Base-by-base conservation (phyloP, 2,888 invertebrate species). In the Parapristionchus giblindavisi region DNA sequence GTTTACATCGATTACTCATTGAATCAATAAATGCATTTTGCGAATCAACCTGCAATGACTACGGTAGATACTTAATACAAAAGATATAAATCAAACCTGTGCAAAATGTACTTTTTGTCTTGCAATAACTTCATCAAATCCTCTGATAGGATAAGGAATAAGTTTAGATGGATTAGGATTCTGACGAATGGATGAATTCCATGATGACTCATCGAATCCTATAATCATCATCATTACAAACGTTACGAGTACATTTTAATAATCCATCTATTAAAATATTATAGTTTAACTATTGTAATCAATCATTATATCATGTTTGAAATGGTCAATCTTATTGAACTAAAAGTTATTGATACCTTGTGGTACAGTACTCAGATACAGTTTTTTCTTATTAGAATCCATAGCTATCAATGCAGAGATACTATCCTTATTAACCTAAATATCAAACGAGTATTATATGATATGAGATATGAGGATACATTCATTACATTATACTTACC, bases 141-240 rank as follows among this genome's bases (percentile, higher is more conserved):
- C 98, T 80, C 95, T 92, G 89, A 98, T 93, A 0, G 96, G 95
- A 14, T 95, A 94, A 0, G 98, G 98, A 87, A 99, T 93, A 84
- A 95, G 93, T 85, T 92, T 92, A 51, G 92, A 92, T 0, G 94
- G 92, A 89, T 97, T 94, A 0, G 98, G 98, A 90, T 99, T 99
- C 87, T 97, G 96, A 38, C 93, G 90, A 86, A 95, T 94, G 0
- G 96, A 96, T 89, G 97, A 96, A 86, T 94, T 93, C 98, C 98
- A 99, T 85, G 96, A 91, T 78, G 94, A 91, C 63, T 93, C 92
- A 89, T 83, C 80, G 17, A 84, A 77, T n/a, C 82, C 82, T 78
- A 34, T 2, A 78, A 77, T 21, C 61, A 27, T 29, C 32, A 43
- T 76, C 24, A 24, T 63, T 29, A 70, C 24, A 52, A 51, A 48